Percentiles rank a stretch among this genome's conserved stretches.
phyloP scores from a whole-genome alignment of 1,140 invertebrate genomes.

The Cotesia typhae region DNA sequence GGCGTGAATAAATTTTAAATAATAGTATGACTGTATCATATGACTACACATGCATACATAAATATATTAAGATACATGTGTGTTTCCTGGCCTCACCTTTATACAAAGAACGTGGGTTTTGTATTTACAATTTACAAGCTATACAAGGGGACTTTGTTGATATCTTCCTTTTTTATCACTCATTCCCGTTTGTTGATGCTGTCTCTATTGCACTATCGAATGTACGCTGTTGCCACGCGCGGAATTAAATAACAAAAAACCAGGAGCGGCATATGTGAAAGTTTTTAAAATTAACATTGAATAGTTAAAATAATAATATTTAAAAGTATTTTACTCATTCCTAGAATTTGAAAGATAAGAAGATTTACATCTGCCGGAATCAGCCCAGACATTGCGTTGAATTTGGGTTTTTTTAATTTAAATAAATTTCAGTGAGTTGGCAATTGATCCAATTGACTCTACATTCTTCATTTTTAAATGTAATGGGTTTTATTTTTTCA shows the following conservation, averaged over 20 bases:
- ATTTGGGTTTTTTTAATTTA: not conserved
- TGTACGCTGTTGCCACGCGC: constrained; percentile 33
- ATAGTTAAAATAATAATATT: constrained; percentile 5
- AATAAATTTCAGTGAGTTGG: too few relatives aligned
- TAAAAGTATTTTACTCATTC: too few relatives aligned
- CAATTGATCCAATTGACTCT: too few relatives aligned
- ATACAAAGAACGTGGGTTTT: constrained; percentile 30
- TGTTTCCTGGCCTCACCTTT: constrained; percentile 13
- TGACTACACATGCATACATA: not conserved
- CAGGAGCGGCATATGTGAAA: constrained; percentile 33
- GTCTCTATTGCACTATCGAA: not conserved
- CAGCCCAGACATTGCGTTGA: not conserved
- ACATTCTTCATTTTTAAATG: too few relatives aligned
- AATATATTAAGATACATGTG: not conserved
- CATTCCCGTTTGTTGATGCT: constrained; percentile 1
- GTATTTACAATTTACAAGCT: not conserved
- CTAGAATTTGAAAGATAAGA: too few relatives aligned
- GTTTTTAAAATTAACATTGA: constrained; percentile 19
- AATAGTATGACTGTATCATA: constrained; percentile 13
- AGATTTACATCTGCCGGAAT: not conserved
- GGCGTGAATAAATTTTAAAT: constrained; percentile 19
- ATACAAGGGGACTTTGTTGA: constrained; percentile 6
- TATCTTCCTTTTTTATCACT: constrained; percentile 21
- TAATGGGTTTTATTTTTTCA: too few relatives aligned
- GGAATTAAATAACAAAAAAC: constrained; percentile 20